These are phyloP conservation scores for Synergus itoensis DNA, from an alignment of 2,888 invertebrate genomes.

Conservation along the genomic window DNA sequence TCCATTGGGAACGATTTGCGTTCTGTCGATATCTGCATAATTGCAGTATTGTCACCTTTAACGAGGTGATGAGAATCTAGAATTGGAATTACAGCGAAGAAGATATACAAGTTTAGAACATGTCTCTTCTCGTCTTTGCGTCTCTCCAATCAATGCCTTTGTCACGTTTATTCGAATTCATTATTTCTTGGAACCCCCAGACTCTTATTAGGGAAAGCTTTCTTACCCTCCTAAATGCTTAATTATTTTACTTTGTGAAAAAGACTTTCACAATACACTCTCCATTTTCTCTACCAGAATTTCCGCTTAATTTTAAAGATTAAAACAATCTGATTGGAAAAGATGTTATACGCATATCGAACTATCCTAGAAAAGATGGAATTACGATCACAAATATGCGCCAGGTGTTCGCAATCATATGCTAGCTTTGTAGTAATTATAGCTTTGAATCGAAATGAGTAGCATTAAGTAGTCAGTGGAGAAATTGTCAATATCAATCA, in stretches of 20 bases:
- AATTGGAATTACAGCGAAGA: slow-evolving; percentile 18
- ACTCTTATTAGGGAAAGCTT: slow-evolving; percentile 18
- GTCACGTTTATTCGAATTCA: slow-evolving; percentile 9
- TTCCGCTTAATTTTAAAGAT: background rate
- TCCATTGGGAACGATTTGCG: slow-evolving; percentile 37
- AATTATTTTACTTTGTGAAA: no score
- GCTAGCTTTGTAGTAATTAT: slow-evolving; percentile 31
- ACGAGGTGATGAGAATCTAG: slow-evolving; percentile 34
- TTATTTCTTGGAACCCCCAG: background rate
- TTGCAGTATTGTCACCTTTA: slow-evolving; percentile 41
- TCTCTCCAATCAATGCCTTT: slow-evolving; percentile 3
- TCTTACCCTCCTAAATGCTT: background rate
- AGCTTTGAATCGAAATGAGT: slow-evolving; percentile 16
- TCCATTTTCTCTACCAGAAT: no score
- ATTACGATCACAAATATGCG: slow-evolving; percentile 16
- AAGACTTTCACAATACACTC: no score
- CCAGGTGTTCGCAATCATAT: slow-evolving; percentile 24
- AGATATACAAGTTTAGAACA: slow-evolving; percentile 10
- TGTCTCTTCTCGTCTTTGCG: slow-evolving; percentile 9
- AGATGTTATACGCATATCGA: background rate
- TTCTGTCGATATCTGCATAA: slow-evolving; percentile 39
- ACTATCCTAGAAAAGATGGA: slow-evolving; percentile 16
- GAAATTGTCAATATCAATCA: slow-evolving; percentile 42
- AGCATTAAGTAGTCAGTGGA: background rate
- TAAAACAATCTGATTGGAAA: background rate